Evolutionary conservation across 1,140 invertebrate genomes (phyloP), one percentile per base, ranked within the genome.

Genomic region (Saccostrea echinata): DNA sequence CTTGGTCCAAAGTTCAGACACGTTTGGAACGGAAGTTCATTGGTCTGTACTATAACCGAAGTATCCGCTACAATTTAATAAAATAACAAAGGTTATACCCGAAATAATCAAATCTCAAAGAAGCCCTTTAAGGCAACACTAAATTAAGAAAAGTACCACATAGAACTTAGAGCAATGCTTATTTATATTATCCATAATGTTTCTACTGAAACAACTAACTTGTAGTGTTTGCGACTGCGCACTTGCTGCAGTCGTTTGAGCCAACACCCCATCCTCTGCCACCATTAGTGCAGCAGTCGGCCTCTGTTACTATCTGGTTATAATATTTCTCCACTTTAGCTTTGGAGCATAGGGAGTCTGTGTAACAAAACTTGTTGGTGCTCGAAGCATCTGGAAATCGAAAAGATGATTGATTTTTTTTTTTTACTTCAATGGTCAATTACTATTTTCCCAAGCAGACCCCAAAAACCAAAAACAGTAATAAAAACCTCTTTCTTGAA

Each of bases 1-100:
- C 96, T 94, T 24, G 96, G 96, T 43, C 96, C 96, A 97, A 97
- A 98, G 4, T 96, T 96, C 61, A 97, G 96, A 91, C 97, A 98
- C 11, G 96, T 92, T 18, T 86, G 76, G 82, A 92, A 92, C 51
- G 83, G 43, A 4, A 90, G 84, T n/a, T 90, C 68, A 53, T 86
- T 83, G 13, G 35, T 81, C 55, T 90, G 85, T 8, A 76, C 85
- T 27, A 91, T 84, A 11, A 91, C 89, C 0, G 81, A 83, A 9
- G 81, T 83, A 27, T 51, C 52, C n/a, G 81, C 33, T 21, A 13
- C 24, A 21, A 35, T 12, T 43, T 43, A 43, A 43, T 43, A 43
- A 43, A 43, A n/a, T n/a, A n/a, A 43, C 43, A 43, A 43, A 43
- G 4, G 43, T 43, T 43, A 43, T 43, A 43, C 43, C 0, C 43